Evolutionary conservation across 2,113 vertebrate species (phyloP).

Genomic region (Ammodramus savannarum): DNA sequence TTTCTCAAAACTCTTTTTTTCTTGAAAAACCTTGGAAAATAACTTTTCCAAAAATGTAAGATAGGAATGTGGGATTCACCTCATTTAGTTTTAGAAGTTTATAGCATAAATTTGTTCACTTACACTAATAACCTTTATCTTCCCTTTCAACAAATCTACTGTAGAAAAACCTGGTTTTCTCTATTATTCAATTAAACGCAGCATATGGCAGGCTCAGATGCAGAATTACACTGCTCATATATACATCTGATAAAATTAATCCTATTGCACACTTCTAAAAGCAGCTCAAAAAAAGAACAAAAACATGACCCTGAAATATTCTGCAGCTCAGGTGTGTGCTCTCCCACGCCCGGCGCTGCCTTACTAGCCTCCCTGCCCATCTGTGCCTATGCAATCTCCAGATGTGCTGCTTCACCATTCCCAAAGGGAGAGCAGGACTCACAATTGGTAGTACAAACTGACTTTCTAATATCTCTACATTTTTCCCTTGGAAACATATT

Average conservation of each 20-base stretch:
- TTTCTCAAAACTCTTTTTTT: neutral
- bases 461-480: neutral
- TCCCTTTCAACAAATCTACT: neutral
- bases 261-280: neutral
- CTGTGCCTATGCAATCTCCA: neutral
- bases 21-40: neutral
- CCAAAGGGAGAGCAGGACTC: neutral
- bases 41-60: neutral
- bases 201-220: neutral
- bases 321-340: neutral
- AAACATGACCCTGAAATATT: neutral
- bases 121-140: neutral
- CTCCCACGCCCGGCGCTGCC: neutral
- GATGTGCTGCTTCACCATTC: accelerated
- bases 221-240: neutral
- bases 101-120: accelerated
- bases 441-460: neutral
- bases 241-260: neutral
- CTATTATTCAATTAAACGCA: neutral
- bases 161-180: neutral
- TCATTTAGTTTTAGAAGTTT: neutral
- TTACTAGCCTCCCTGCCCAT: neutral
- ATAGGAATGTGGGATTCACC: neutral
- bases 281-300: neutral
- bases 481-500: neutral